Percentiles rank a stretch among this genome's conserved stretches.
These are phyloP conservation scores for Autographa pulchrina DNA, from an alignment of 2,888 invertebrate genomes.

Conservation along the genomic window DNA sequence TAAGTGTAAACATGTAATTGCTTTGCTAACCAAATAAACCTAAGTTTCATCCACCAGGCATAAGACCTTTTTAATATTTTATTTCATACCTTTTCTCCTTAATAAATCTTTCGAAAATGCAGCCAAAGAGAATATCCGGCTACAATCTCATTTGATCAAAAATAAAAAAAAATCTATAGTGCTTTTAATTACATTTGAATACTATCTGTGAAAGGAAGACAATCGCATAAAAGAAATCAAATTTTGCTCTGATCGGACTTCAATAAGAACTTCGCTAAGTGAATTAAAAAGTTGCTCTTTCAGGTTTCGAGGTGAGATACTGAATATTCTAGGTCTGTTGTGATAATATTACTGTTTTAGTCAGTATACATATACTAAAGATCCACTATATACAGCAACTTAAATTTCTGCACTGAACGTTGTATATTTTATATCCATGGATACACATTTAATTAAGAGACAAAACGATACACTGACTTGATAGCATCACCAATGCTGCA, in stretches of 20 bases:
- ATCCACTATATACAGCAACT: not conserved
- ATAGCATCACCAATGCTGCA: not conserved
- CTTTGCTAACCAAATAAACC: too few relatives aligned
- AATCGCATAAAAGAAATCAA: slow-evolving; percentile 5
- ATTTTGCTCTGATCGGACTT: slow-evolving; percentile 5
- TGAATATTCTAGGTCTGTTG: not conserved
- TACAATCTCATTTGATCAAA: not conserved
- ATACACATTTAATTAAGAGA: too few relatives aligned
- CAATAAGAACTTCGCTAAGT: slow-evolving; percentile 3
- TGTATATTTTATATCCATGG: not conserved
- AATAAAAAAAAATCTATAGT: not conserved
- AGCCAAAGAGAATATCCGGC: not conserved
- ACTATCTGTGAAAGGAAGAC: slow-evolving; percentile 6
- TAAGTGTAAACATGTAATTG: too few relatives aligned
- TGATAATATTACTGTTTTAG: not conserved
- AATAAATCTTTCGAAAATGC: not conserved
- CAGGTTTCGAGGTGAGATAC: not conserved
- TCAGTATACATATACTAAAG: not conserved
- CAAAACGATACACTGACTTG: not conserved
- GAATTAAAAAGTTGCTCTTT: slow-evolving; percentile 1
- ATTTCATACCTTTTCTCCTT: not conserved
- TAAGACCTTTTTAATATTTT: too few relatives aligned
- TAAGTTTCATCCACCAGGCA: too few relatives aligned
- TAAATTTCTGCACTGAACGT: not conserved
- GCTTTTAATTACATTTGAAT: slow-evolving; percentile 3